Conservation (phyloP, 1,140 invertebrate species). For the Mesaphorura yosii region DNA sequence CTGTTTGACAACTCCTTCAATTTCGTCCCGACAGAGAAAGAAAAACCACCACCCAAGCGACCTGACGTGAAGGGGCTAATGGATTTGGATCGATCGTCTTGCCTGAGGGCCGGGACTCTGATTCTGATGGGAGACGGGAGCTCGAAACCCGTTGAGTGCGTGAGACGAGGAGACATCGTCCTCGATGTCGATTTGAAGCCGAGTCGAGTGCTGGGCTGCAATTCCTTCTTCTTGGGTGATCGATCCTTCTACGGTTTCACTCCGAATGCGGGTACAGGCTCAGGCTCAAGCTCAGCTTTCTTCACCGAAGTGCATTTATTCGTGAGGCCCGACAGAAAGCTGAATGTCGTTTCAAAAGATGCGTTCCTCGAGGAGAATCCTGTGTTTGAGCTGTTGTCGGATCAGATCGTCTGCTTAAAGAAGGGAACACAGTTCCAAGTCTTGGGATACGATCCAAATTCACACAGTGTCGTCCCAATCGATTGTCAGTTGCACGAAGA, state of each 20-base stretch:
- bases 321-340: neutral
- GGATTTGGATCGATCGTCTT: neutral
- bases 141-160: constrained; percentile 1
- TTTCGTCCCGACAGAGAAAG: neutral
- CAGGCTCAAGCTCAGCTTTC: neutral
- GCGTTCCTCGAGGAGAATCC: constrained; percentile 9
- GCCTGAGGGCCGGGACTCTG: constrained; percentile 1
- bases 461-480: neutral
- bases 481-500: neutral
- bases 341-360: constrained; percentile 5
- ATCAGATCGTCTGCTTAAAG: too few relatives aligned
- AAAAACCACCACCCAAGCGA: neutral
- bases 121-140: constrained; percentile 6
- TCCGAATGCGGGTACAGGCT: too few relatives aligned
- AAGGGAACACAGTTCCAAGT: constrained; percentile 4
- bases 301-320: constrained; percentile 13
- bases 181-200: constrained; percentile 8
- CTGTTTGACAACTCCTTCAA: neutral
- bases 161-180: constrained; percentile 1
- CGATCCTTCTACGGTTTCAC: constrained; percentile 7
- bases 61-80: neutral
- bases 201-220: neutral
- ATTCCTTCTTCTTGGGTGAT: constrained; percentile 10
- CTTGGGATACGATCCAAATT: neutral
- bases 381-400: neutral